Base-by-base conservation (phyloP, 2,797 vertebrate species). In the Microcaecilia unicolor region DNA sequence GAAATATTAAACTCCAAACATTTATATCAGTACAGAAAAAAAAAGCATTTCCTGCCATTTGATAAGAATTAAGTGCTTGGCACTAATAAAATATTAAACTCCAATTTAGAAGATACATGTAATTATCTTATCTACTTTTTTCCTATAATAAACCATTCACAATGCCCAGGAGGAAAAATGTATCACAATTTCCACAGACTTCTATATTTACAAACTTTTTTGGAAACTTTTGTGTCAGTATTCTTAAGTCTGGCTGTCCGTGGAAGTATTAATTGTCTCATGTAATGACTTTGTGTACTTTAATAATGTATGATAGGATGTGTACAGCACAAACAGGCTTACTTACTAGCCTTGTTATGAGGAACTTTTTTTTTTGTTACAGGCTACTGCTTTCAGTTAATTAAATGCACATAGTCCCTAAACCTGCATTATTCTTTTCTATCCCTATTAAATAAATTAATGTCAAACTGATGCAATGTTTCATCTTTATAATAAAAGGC, bases 81-180 rank as follows among this genome's bases (percentile, higher is more conserved):
- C 74, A 77, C 74, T 83, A 82, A 86, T 88, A 84, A 87, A 87
- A 88, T 88, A 88, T 88, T 87, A 86, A 88, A 88, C 76, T 86
- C 83, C 85, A 84, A 86, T 87, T 88, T 86, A 87, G 86, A 88
- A 84, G 80, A 83, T 86, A n/a, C n/a, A n/a, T n/a, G n/a, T n/a
- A 80, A 83, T 78, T 80, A 81, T 81, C 78, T 78, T 78, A 73
- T 75, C 70, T 64, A 74, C 70, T 83, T 80, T 83, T 80, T 83
- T 81, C n/a, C n/a, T 77, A 84, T 82, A 85, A 84, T 86, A 81
- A 82, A 85, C 80, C 71, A 74, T 72, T 81, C 79, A 72, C 69
- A 47, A 67, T 59, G 73, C 74, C 67, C 73, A 36, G 60, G 70
- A 72, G 73, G 72, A 61, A 76, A 74, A 72, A 67, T 63, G 74